Evolutionary conservation across 2,113 vertebrate genomes (phyloP).

Genomic region (Falcunculus frontatus): DNA sequence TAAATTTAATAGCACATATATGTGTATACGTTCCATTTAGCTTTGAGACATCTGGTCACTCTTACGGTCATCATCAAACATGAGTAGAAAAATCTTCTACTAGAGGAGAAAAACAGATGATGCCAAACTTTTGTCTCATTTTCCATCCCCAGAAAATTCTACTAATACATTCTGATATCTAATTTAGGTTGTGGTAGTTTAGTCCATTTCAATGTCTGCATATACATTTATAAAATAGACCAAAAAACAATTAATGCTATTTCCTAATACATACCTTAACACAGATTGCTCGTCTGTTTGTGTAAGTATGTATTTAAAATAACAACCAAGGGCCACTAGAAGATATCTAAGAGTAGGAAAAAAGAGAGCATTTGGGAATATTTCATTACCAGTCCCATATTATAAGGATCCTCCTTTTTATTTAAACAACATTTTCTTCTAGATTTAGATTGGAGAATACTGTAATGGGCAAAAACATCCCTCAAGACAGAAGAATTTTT

Average conservation of each 20-base stretch:
- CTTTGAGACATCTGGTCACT: background rate
- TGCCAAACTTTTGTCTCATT: background rate
- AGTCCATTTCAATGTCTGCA: background rate
- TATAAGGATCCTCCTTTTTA: background rate
- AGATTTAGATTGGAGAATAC: background rate
- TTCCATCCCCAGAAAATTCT: background rate
- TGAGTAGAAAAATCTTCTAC: background rate
- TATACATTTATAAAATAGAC: background rate
- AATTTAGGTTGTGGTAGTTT: background rate
- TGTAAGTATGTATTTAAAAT: background rate
- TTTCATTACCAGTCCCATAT: background rate
- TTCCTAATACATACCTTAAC: background rate
- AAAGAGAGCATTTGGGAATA: background rate
- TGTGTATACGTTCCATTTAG: rapidly evolving
- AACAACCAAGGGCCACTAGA: background rate
- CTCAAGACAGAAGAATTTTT: background rate
- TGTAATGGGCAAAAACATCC: background rate
- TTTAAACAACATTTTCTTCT: background rate
- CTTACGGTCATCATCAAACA: background rate
- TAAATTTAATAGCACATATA: background rate
- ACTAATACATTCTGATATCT: background rate
- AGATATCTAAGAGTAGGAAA: background rate
- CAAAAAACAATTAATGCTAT: rapidly evolving
- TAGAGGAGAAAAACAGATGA: background rate
- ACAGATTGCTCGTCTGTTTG: background rate